Conservation (phyloP, 2,113 vertebrate species). For the Guaruba guarouba region DNA sequence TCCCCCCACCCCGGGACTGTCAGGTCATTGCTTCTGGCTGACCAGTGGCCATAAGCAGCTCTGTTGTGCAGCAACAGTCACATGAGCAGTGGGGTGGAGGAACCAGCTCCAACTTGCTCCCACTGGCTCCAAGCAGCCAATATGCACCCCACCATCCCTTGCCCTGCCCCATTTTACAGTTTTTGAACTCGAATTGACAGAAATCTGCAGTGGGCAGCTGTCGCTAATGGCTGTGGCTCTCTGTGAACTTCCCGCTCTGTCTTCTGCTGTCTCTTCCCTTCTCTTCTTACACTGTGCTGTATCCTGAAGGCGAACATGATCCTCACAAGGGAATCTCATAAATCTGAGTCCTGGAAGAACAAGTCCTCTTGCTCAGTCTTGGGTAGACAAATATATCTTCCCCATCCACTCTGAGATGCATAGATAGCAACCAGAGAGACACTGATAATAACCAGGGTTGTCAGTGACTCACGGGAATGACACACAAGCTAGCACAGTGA, state of each 20-base stretch:
- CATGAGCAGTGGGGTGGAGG: not conserved
- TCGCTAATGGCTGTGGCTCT: accelerated
- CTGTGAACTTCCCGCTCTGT: not conserved
- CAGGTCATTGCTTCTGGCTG: not conserved
- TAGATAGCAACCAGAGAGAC: not conserved
- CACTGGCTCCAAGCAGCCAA: not conserved
- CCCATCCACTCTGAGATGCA: not conserved
- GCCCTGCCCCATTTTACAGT: not conserved
- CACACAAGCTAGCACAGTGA: not conserved
- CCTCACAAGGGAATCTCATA: not conserved
- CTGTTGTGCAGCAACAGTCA: not conserved
- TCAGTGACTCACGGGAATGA: not conserved
- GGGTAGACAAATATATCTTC: not conserved
- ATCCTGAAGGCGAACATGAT: not conserved
- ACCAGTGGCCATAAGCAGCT: not conserved
- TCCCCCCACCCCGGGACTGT: accelerated
- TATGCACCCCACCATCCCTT: not conserved
- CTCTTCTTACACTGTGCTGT: not conserved
- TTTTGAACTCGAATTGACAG: not conserved
- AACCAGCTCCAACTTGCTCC: not conserved
- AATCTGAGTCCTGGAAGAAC: not conserved
- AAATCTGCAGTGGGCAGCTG: not conserved
- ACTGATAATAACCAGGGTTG: accelerated
- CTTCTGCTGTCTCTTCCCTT: not conserved
- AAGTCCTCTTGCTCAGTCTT: not conserved